A percentile compares a stretch with the other conserved stretches of the same genome.
Conservation (phyloP, 2,888 invertebrate genomes). For the Mamestra brassicae region DNA sequence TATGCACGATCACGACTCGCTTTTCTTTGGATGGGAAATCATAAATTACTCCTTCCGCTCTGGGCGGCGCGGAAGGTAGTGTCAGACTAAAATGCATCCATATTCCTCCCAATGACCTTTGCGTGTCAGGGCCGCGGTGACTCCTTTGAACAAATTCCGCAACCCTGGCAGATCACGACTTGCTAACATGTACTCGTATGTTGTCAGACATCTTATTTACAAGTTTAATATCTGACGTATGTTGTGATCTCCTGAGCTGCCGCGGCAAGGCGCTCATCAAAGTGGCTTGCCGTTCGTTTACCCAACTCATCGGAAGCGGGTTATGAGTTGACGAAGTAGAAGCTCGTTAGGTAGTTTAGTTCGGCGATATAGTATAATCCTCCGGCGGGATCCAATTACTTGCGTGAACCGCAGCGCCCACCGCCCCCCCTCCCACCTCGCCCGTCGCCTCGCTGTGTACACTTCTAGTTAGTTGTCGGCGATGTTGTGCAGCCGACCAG, state of each 20-base stretch:
- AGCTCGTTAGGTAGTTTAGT: slow-evolving; percentile 58
- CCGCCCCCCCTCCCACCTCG: neutral
- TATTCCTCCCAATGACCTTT: too few relatives aligned
- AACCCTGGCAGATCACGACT: neutral
- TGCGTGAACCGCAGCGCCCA: slow-evolving; percentile 48
- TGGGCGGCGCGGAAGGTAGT: too few relatives aligned
- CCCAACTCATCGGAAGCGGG: slow-evolving; percentile 29
- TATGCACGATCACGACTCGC: neutral
- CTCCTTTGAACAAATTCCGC: too few relatives aligned
- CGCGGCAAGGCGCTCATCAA: neutral
- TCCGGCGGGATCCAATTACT: slow-evolving; percentile 59
- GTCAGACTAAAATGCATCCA: too few relatives aligned
- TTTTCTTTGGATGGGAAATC: too few relatives aligned
- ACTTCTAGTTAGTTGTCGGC: slow-evolving; percentile 8
- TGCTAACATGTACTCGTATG: neutral
- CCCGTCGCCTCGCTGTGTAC: slow-evolving; percentile 9
- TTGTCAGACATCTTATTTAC: slow-evolving; percentile 5
- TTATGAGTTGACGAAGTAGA: slow-evolving; percentile 40
- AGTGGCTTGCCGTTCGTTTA: slow-evolving; percentile 15
- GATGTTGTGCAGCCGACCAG: slow-evolving; percentile 1
- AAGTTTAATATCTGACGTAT: slow-evolving; percentile 9
- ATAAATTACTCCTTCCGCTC: too few relatives aligned
- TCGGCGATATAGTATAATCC: slow-evolving; percentile 55
- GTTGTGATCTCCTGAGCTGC: neutral
- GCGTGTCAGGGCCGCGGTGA: too few relatives aligned